These are phyloP conservation scores for Hippocampus zosterae DNA, from an alignment of 2,113 vertebrate species.

Conservation along the genomic window DNA sequence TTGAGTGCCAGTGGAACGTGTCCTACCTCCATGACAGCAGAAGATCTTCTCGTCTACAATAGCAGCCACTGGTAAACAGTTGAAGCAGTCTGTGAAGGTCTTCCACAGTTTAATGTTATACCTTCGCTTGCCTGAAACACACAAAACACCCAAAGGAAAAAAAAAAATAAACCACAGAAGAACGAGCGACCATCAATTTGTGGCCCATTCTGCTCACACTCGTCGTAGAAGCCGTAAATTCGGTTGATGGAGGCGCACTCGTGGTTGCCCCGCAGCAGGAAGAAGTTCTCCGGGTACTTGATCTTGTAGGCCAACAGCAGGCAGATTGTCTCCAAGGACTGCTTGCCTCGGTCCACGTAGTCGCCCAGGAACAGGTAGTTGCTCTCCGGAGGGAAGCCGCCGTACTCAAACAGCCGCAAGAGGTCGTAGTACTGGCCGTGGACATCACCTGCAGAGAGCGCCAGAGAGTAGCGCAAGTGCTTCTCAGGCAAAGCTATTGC, in stretches of 20 bases:
- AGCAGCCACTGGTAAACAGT: constrained; percentile 79
- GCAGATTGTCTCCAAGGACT: constrained; percentile 78
- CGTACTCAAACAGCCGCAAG: constrained; percentile 90
- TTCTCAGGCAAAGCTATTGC: neutral
- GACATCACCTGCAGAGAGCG: constrained; percentile 81
- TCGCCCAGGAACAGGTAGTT: constrained; percentile 85
- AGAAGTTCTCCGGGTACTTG: constrained; percentile 79
- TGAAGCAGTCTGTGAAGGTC: constrained; percentile 80
- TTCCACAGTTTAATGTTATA: constrained; percentile 81
- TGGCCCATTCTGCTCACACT: constrained; percentile 62
- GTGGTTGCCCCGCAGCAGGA: constrained; percentile 76
- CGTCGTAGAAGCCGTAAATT: constrained; percentile 79
- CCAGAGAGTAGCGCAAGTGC: constrained; percentile 15
- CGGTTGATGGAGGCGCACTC: constrained; percentile 79
- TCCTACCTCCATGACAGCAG: constrained; percentile 77
- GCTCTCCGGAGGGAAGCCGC: constrained; percentile 93
- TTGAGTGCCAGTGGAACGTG: neutral
- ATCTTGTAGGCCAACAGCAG: constrained; percentile 78
- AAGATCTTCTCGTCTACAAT: constrained; percentile 81
- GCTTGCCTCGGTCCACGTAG: constrained; percentile 77
- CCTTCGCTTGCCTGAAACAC: constrained; percentile 69
- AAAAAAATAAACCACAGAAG: neutral
- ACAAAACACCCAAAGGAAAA: neutral
- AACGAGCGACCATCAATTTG: neutral
- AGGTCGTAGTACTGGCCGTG: constrained; percentile 97